phyloP scores from a whole-genome alignment of 2,113 vertebrate genomes.

The Scolopax mira region DNA sequence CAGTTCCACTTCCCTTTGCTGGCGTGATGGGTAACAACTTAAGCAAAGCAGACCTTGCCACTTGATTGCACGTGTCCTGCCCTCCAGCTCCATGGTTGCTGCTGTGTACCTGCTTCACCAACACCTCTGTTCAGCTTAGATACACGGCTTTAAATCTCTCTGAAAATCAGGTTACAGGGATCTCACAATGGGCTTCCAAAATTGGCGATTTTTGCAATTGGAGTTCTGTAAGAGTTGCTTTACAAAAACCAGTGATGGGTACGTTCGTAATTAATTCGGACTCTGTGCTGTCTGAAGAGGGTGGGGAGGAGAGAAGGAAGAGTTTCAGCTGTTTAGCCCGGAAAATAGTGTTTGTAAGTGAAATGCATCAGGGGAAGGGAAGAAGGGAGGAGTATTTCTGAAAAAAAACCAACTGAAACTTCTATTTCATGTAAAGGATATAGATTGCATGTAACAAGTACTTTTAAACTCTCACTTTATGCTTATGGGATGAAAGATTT shows the following conservation, averaged over 20 bases:
- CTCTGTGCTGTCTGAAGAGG: background rate
- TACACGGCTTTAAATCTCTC: background rate
- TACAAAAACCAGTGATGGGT: background rate
- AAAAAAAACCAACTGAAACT: background rate
- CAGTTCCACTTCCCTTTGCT: background rate
- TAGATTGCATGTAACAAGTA: background rate
- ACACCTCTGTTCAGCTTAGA: background rate
- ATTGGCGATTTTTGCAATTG: too few species aligned
- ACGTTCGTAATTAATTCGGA: background rate
- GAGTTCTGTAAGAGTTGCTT: background rate
- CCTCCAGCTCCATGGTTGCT: background rate
- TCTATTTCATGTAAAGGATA: background rate
- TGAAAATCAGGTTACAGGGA: background rate
- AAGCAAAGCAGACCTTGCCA: background rate
- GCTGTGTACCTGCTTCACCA: background rate
- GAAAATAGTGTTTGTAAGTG: background rate
- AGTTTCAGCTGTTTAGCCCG: background rate
- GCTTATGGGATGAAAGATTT: background rate
- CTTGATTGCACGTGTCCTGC: accelerated
- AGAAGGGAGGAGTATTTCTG: background rate
- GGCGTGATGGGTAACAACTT: background rate
- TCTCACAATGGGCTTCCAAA: background rate
- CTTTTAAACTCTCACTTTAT: background rate
- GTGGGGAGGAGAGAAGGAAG: background rate
- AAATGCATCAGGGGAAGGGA: background rate